Evolutionary conservation across 2,113 vertebrate species (phyloP).

Genomic region (Psophia crepitans): DNA sequence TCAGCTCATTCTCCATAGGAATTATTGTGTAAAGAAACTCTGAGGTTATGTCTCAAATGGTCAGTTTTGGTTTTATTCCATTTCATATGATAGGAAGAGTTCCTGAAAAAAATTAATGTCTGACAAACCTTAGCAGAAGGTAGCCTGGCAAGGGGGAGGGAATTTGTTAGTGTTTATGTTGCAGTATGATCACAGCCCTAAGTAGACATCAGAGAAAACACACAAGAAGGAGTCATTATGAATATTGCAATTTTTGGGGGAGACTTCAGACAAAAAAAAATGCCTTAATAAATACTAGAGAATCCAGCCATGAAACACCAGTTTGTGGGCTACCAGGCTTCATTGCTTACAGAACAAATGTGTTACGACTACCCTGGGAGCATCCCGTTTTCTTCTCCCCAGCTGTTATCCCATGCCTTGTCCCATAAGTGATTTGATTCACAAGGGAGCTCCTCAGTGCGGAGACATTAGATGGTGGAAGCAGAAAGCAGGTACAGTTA

Average conservation of each 20-base stretch:
- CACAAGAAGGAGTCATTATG: not conserved
- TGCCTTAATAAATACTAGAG: not conserved
- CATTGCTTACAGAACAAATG: not conserved
- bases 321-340: not conserved
- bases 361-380: not conserved
- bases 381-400: not conserved
- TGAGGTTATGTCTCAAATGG: not conserved
- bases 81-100: not conserved
- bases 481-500: not conserved
- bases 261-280: not conserved
- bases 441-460: not conserved
- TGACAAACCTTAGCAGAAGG: not conserved
- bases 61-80: not conserved
- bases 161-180: not conserved
- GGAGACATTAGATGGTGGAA: not conserved
- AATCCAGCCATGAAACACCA: not conserved
- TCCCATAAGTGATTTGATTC: not conserved
- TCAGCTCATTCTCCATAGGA: not conserved
- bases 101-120: not conserved
- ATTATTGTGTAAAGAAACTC: not conserved
- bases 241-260: not conserved
- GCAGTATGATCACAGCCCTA: not conserved
- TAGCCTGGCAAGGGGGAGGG: not conserved
- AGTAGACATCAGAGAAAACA: not conserved
- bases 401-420: not conserved